phyloP scores from a whole-genome alignment of 2,113 vertebrate genomes.

The Fukomys damarensis region DNA sequence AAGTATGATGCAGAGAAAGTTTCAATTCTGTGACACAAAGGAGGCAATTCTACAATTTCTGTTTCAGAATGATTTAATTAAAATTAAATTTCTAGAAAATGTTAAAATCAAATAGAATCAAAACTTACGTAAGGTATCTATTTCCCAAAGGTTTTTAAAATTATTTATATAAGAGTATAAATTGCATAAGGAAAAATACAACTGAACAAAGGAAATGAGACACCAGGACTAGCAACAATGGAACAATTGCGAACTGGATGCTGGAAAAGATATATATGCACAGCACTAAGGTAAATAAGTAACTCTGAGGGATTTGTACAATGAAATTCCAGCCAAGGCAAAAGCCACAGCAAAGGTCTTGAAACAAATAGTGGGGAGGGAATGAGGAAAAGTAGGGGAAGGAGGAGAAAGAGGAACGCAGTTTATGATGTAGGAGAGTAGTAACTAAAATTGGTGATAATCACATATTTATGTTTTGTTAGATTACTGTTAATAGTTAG shows the following conservation, averaged over 20 bases:
- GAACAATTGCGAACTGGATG: not conserved
- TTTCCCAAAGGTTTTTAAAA: too few relatives aligned
- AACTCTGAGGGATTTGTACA: not conserved
- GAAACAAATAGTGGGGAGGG: not conserved
- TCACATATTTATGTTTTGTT: not conserved
- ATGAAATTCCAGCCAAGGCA: not conserved
- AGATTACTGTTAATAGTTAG: not conserved
- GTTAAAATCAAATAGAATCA: not conserved
- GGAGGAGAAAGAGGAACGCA: not conserved
- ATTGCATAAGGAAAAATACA: not conserved
- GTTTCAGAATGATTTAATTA: not conserved
- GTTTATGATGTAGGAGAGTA: not conserved
- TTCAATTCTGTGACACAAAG: not conserved
- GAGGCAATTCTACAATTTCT: not conserved
- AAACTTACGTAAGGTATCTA: not conserved
- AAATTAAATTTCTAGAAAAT: not conserved
- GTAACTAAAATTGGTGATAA: not conserved
- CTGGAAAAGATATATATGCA: not conserved
- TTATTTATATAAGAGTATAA: not conserved
- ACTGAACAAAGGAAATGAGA: not conserved
- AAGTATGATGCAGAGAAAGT: not conserved
- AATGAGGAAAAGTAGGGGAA: not conserved
- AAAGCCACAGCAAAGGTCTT: not conserved
- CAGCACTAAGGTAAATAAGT: not conserved
- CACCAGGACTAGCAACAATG: fast-evolving